Base-by-base conservation (phyloP, 1,140 invertebrate species). In the Araneus ventricosus region DNA sequence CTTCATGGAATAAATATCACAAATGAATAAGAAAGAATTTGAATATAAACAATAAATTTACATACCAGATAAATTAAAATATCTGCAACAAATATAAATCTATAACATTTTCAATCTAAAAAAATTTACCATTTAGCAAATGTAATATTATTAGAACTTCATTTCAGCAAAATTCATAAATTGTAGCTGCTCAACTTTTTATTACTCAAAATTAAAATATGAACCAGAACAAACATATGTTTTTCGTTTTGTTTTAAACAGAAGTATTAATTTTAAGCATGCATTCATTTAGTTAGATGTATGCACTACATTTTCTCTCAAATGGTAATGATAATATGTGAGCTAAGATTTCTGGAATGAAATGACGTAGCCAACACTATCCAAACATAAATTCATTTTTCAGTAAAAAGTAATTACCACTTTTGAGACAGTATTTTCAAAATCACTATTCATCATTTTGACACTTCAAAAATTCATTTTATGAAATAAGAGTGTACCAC, bases 401-500 rank as follows among this genome's bases (percentile, higher is more conserved):
- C 14, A 37, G 20, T 37, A 75, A 75, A 75, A 75, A 75, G 17
- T 37, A 75, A 75, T 75, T 75, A 34, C 30, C 34, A 37, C 70
- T 75, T 75, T 37, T 75, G 20, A 75, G 34, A 37, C 34, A 34
- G 30, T 37, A 75, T 34, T 75, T 20, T 34, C 30, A 75, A 75
- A 67, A 75, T 63, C 4, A 75, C 30, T 75, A 63, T 63, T 75
- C 20, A 22, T 34, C 10, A 75, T 34, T 75, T 75, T 37, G 70
- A 84, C 24, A 27, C 14, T 4, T 57, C 17, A 37, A 27, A 57
- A 84, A 27, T 57, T 84, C n/a, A 4, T 27, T 57, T 57, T 30
- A 84, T 52, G 41, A 45, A 84, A 84, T 84, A 45, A 84, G 41
- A 84, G 30, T 27, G 20, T 57, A 84, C n/a, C 27, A 87, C 22